Percentiles rank a stretch among this genome's conserved stretches.
phyloP scores from a whole-genome alignment of 2,113 vertebrate species.

The Oryzias melastigma region DNA sequence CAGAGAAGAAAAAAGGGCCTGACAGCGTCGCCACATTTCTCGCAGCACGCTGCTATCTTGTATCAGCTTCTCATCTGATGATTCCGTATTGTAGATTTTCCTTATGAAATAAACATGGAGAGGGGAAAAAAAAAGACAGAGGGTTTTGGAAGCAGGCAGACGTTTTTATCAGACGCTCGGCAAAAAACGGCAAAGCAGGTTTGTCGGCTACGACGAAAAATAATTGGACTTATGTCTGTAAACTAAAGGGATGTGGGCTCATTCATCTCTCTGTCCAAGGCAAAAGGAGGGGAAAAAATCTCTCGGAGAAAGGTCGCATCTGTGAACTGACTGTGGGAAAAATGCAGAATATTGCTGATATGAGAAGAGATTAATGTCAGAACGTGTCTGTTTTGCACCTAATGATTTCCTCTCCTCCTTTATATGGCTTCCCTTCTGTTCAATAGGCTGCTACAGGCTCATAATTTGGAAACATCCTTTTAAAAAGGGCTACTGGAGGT shows the following conservation, averaged over 20 bases:
- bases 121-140: constrained; percentile 11
- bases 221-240: constrained; percentile 53
- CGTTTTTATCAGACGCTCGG: constrained; percentile 42
- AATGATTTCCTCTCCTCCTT: not conserved
- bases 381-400: not conserved
- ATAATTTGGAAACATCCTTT: not conserved
- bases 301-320: constrained; percentile 42
- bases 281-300: constrained; percentile 10
- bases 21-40: constrained; percentile 61
- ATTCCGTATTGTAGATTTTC: constrained; percentile 55
- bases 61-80: constrained; percentile 48
- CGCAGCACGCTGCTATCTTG: constrained; percentile 40
- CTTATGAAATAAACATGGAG: constrained; percentile 60
- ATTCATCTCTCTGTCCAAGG: constrained; percentile 58
- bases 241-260: constrained; percentile 48
- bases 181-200: constrained; percentile 28
- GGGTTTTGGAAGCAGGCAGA: constrained; percentile 20
- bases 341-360: constrained; percentile 24
- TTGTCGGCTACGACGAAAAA: constrained; percentile 30
- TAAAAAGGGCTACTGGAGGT: too few relatives aligned
- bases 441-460: not conserved
- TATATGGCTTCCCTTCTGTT: not conserved
- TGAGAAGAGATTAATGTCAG: not conserved
- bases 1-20: constrained; percentile 27
- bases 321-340: constrained; percentile 2